These are phyloP conservation scores for Microtus montanus DNA, from an alignment of 2,113 vertebrate genomes.

Conservation along the genomic window DNA sequence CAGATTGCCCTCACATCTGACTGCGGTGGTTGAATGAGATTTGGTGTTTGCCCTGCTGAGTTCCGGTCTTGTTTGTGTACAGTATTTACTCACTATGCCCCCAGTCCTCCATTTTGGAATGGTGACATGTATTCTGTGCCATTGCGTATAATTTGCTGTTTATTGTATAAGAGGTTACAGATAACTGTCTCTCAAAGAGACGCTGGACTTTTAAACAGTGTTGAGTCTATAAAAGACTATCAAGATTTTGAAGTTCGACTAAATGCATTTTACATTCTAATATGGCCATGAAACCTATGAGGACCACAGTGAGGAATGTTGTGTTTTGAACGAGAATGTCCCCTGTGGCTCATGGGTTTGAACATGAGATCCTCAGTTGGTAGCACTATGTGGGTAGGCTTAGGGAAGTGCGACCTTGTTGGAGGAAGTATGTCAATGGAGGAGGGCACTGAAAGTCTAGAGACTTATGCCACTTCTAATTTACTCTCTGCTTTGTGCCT, in stretches of 20 bases:
- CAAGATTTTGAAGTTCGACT: not conserved
- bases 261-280: not conserved
- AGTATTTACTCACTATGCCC: not conserved
- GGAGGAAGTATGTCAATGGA: not conserved
- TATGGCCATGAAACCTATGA: not conserved
- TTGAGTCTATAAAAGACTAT: not conserved
- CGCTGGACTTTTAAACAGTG: not conserved
- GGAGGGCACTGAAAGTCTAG: not conserved
- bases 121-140: not conserved
- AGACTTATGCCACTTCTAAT: not conserved
- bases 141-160: not conserved
- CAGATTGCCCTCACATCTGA: not conserved
- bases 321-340: not conserved
- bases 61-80: not conserved
- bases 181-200: not conserved
- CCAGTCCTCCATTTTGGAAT: not conserved
- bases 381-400: not conserved
- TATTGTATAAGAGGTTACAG: not conserved
- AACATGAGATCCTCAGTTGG: not conserved
- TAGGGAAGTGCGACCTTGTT: not conserved
- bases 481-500: not conserved
- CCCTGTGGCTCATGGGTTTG: not conserved
- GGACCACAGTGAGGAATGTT: not conserved
- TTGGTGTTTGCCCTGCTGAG: not conserved
- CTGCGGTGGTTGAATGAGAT: not conserved